Base-by-base conservation (phyloP, 2,888 invertebrate species). In the Amphipoea lucens region DNA sequence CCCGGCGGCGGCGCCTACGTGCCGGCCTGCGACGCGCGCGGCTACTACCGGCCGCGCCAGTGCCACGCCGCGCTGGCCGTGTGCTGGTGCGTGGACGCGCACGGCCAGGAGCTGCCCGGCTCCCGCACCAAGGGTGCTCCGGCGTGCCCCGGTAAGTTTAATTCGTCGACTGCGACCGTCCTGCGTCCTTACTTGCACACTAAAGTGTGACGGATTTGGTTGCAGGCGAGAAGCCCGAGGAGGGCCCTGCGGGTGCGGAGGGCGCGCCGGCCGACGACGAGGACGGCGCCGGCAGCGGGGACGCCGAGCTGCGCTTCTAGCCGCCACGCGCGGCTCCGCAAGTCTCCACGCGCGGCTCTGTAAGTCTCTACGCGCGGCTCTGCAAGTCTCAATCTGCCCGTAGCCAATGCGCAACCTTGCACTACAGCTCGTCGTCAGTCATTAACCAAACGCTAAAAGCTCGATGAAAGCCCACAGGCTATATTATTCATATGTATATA, bases 61-160 rank as follows among this genome's bases (percentile, higher is more conserved):
- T 99, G 99, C 95, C 98, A 99, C 96, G 97, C 98, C 88, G 98
- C 98, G 84, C 98, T 98, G 74, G 98, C 98, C 82, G 98, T 98
- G 94, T 99, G 99, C 96, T 99, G 99, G 99, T 99, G 99, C 97
- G 99, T 99, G 88, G 99, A 99, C 97, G 98, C 98, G 94, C 99
- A 99, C 96, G 99, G 99, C 77, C 98, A 98, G 69, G 99, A 99
- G 96, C 98, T 98, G 92, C 98, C 98, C 89, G 98, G 98, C 93
- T 98, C 98, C 88, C 98, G 99, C 93, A 98, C 98, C 97, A 98
- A 94, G 98, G 98, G 95, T 83, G 94, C 93, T 79, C 90, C 97
- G 96, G 86, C 85, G 65, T 87, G 89, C 74, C 85, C 89, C 75
- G 87, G 85, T 77, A 23, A 62, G 87, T 60, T 60, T 12, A 5